Percentiles rank a stretch among this genome's conserved stretches.
These are phyloP conservation scores for Brachionus koreanus DNA, from an alignment of 1,140 invertebrate genomes.

Conservation along the genomic window DNA sequence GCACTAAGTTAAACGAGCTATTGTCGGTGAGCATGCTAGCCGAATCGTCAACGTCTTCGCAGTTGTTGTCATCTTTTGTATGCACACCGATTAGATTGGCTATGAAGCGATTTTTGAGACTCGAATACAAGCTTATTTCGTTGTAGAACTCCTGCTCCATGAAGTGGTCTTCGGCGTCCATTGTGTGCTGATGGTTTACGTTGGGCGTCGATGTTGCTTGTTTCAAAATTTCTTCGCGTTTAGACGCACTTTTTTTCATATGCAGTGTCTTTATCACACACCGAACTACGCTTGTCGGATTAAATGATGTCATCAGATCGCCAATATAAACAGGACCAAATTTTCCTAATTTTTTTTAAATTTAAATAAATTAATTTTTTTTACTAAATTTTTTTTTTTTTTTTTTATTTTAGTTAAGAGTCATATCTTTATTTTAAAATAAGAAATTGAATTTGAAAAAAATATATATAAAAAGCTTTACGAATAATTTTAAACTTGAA, in stretches of 20 bases:
- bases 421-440: no score
- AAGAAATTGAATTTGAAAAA: no score
- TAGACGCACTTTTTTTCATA: constrained; percentile 87
- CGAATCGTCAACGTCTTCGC: neutral
- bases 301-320: constrained; percentile 67
- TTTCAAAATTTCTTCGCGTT: constrained; percentile 65
- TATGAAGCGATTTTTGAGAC: constrained; percentile 88
- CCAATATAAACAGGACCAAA: constrained; percentile 81
- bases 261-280: constrained; percentile 84
- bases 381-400: no score
- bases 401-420: no score
- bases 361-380: neutral
- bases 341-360: constrained; percentile 67
- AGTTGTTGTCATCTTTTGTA: constrained; percentile 53
- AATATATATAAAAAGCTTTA: no score
- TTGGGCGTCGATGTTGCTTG: neutral
- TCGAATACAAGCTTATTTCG: constrained; percentile 76
- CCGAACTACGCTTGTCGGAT: constrained; percentile 62
- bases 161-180: constrained; percentile 14
- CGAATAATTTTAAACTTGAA: no score
- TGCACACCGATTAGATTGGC: constrained; percentile 88
- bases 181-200: neutral
- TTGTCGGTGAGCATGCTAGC: constrained; percentile 16
- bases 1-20: neutral
- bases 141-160: constrained; percentile 80